phyloP scores from a whole-genome alignment of 2,113 vertebrate species.

The Sander lucioperca region DNA sequence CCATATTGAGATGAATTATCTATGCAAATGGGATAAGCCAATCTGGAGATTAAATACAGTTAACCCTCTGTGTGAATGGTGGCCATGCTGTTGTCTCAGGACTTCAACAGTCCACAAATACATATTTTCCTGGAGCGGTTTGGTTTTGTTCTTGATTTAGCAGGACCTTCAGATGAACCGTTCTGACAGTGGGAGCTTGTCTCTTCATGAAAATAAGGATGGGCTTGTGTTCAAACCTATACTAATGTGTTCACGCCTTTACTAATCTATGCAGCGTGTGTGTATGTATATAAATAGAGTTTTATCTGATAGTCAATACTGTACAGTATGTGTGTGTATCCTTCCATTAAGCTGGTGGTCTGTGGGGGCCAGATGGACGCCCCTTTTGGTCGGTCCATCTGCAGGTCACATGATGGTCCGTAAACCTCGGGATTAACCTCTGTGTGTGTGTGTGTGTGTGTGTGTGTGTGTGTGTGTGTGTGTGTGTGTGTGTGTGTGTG shows the following conservation, averaged over 20 bases:
- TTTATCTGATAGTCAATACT: constrained; percentile 12
- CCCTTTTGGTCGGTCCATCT: constrained; percentile 80
- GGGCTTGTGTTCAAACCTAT: neutral
- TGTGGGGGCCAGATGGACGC: constrained; percentile 81
- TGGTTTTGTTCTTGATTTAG: constrained; percentile 71
- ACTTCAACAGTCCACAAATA: constrained; percentile 58
- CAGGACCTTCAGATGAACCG: constrained; percentile 45
- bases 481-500: constrained; percentile 19
- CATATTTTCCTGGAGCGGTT: constrained; percentile 70
- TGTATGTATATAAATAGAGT: neutral
- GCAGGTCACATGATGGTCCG: constrained; percentile 78
- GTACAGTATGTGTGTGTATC: constrained; percentile 17
- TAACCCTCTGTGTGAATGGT: constrained; percentile 81
- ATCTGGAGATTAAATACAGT: constrained; percentile 77
- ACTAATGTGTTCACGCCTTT: constrained; percentile 10
- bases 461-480: constrained; percentile 26
- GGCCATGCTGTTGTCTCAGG: constrained; percentile 75
- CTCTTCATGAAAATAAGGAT: neutral
- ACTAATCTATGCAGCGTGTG: neutral
- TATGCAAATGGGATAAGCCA: constrained; percentile 71
- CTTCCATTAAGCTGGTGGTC: constrained; percentile 47
- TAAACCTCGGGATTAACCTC: constrained; percentile 83
- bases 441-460: constrained; percentile 35
- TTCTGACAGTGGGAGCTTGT: constrained; percentile 9
- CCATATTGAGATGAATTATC: constrained; percentile 78